Evolutionary conservation across 2,113 vertebrate species (phyloP).

Genomic region (Petromus typicus): DNA sequence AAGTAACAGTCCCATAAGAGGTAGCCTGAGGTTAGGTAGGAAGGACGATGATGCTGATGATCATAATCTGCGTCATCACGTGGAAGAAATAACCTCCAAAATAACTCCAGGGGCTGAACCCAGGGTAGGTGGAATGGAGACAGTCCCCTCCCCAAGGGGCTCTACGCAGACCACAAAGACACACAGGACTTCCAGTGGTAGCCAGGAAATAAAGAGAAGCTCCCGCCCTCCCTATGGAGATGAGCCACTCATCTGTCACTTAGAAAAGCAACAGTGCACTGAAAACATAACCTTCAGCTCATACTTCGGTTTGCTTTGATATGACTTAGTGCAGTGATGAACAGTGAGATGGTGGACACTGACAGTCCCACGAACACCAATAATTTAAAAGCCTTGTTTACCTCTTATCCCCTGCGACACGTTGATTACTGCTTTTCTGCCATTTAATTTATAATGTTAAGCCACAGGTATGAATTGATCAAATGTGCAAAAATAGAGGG

Average conservation of each 20-base stretch:
- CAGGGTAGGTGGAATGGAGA: accelerated
- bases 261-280: not conserved
- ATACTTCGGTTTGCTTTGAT: not conserved
- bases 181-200: not conserved
- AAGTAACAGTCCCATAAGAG: not conserved
- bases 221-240: not conserved
- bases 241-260: not conserved
- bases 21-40: not conserved
- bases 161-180: accelerated
- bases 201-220: not conserved
- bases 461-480: not conserved
- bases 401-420: not conserved
- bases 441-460: slow-evolving; percentile 19
- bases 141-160: no score
- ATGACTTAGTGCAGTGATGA: not conserved
- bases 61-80: no score
- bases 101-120: accelerated
- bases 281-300: accelerated
- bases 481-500: not conserved
- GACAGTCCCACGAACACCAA: not conserved
- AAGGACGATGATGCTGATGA: not conserved
- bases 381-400: not conserved
- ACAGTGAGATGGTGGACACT: not conserved
- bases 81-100: not conserved
- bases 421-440: not conserved